These are phyloP conservation scores for Meloidogyne hapla DNA, from an alignment of 1,140 invertebrate genomes.

Conservation along the genomic window DNA sequence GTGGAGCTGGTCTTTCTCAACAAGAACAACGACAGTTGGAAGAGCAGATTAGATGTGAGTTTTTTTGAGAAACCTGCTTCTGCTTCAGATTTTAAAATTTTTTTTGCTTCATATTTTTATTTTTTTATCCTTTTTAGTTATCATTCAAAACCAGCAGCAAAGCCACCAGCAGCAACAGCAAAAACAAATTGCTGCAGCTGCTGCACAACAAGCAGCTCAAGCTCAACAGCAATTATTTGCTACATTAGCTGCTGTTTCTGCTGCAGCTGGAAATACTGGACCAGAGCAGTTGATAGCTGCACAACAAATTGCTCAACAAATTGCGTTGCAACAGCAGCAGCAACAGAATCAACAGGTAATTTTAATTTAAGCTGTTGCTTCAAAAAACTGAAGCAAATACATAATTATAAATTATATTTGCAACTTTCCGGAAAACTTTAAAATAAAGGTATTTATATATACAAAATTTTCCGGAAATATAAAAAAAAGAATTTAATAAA, in stretches of 20 bases:
- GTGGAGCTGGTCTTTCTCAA: background rate
- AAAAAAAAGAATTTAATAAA: too few species aligned
- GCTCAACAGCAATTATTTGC: constrained; percentile 17
- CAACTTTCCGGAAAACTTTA: background rate
- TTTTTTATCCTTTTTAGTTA: background rate
- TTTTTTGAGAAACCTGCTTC: background rate
- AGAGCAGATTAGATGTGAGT: background rate
- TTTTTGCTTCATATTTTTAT: background rate
- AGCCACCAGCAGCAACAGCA: constrained; percentile 13
- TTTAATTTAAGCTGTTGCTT: background rate
- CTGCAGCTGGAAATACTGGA: background rate
- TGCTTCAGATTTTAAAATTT: too few species aligned
- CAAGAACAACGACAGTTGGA: constrained; percentile 18
- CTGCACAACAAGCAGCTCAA: constrained; percentile 6
- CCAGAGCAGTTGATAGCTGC: background rate
- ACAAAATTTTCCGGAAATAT: too few species aligned
- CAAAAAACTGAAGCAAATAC: background rate
- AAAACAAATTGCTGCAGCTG: constrained; percentile 20
- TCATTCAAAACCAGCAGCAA: constrained; percentile 28
- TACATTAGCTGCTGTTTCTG: background rate
- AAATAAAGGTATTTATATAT: background rate
- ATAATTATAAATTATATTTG: background rate
- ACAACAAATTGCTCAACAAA: background rate
- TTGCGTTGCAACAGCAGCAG: constrained; percentile 14
- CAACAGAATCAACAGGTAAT: constrained; percentile 16